Conservation (phyloP, 2,888 invertebrate genomes). For the Laspeyria flexula region DNA sequence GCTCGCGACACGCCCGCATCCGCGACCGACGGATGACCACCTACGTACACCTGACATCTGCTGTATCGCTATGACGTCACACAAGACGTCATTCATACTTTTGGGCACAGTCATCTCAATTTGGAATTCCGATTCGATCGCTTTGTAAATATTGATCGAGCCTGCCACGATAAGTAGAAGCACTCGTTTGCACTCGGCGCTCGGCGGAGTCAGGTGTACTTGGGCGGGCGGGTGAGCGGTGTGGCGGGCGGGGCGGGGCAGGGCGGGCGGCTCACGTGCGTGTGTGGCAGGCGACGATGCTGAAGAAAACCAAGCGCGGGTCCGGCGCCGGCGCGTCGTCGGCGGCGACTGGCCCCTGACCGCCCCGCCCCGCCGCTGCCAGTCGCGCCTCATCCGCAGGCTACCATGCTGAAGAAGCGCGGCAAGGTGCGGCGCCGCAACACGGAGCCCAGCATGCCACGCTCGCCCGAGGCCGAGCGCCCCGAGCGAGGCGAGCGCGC, state of each 20-base stretch:
- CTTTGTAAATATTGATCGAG: slow-evolving; percentile 37
- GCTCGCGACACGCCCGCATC: slow-evolving; percentile 37
- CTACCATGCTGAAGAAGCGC: slow-evolving; percentile 99
- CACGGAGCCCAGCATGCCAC: slow-evolving; percentile 93
- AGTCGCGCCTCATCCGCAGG: slow-evolving; percentile 87
- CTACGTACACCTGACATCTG: slow-evolving; percentile 43
- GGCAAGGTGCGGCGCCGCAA: slow-evolving; percentile 98
- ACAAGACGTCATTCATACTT: neutral
- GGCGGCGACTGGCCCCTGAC: slow-evolving; percentile 82
- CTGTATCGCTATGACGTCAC: slow-evolving; percentile 23
- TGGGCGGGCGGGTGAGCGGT: slow-evolving; percentile 38
- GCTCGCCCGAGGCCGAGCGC: slow-evolving; percentile 69
- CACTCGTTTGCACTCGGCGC: slow-evolving; percentile 30
- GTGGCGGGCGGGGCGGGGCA: slow-evolving; percentile 48
- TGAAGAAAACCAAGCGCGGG: slow-evolving; percentile 99
- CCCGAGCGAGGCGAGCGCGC: slow-evolving; percentile 68
- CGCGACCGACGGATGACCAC: slow-evolving; percentile 42
- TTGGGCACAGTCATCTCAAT: slow-evolving; percentile 7
- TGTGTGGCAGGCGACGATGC: slow-evolving; percentile 97
- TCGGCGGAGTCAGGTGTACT: slow-evolving; percentile 37
- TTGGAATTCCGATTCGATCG: slow-evolving; percentile 10
- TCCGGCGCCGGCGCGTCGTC: slow-evolving; percentile 90
- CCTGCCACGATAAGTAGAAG: slow-evolving; percentile 17
- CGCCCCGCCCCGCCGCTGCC: slow-evolving; percentile 65
- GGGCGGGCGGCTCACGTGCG: slow-evolving; percentile 53